A percentile compares a stretch with the other conserved stretches of the same genome.
phyloP scores from a whole-genome alignment of 2,888 invertebrate species.

The Dromius quadrimaculatus region DNA sequence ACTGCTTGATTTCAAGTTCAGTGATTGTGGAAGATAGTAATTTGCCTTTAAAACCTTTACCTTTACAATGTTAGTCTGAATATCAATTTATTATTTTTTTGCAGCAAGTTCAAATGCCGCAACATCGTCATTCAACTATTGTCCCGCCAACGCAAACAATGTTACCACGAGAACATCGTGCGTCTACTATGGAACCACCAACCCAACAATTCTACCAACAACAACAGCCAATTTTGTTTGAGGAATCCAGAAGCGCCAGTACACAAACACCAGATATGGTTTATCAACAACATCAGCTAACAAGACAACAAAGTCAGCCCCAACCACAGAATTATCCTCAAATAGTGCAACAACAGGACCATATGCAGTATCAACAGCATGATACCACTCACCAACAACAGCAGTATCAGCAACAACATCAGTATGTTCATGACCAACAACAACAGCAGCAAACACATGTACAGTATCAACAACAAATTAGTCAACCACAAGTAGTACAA shows the following conservation, averaged over 20 bases:
- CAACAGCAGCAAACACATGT: slow-evolving; percentile 58
- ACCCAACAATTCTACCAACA: slow-evolving; percentile 36
- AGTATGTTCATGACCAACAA: slow-evolving; percentile 43
- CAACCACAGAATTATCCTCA: slow-evolving; percentile 37
- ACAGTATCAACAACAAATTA: slow-evolving; percentile 41
- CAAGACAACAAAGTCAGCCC: slow-evolving; percentile 2
- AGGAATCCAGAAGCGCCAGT: neutral
- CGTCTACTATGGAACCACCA: slow-evolving; percentile 44
- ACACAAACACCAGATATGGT: neutral
- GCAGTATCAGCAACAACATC: slow-evolving; percentile 46
- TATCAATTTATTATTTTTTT: neutral
- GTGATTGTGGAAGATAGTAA: too few species aligned
- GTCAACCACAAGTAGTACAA: slow-evolving; percentile 6
- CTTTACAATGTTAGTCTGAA: too few species aligned
- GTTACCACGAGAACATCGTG: slow-evolving; percentile 41
- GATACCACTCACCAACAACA: slow-evolving; percentile 55
- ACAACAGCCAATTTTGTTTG: slow-evolving; percentile 28
- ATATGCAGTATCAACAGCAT: slow-evolving; percentile 55
- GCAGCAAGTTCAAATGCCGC: slow-evolving; percentile 47
- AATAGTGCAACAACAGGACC: slow-evolving; percentile 38
- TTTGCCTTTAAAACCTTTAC: too few species aligned
- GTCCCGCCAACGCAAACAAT: slow-evolving; percentile 38
- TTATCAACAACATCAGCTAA: slow-evolving; percentile 16
- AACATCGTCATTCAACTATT: slow-evolving; percentile 48
- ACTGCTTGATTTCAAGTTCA: too few species aligned